Conservation (phyloP, 2,888 invertebrate genomes). For the Lepas anatifera region DNA sequence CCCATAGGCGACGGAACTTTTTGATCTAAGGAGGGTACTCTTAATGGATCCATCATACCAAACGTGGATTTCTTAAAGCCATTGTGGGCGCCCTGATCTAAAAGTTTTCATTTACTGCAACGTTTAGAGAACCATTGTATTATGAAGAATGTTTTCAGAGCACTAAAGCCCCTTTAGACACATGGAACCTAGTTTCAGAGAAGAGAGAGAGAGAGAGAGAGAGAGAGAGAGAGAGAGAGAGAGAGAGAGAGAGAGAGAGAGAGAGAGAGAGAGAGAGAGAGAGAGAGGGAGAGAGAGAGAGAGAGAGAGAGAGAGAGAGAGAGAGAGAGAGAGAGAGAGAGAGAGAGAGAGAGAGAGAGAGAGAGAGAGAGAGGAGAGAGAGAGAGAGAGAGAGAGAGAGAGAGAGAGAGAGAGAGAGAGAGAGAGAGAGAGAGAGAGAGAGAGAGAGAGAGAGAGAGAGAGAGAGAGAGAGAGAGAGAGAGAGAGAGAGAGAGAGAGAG, state of each 20-base stretch:
- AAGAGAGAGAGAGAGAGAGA: slow-evolving; percentile 6
- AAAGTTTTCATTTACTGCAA: too few species aligned
- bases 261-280: neutral
- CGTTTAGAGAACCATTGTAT: too few species aligned
- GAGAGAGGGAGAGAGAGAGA: too few species aligned
- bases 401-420: neutral
- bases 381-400: neutral
- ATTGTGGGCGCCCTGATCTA: too few species aligned
- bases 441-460: slow-evolving; percentile 3
- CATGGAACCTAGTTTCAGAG: neutral
- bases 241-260: slow-evolving; percentile 15
- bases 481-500: slow-evolving; percentile 3
- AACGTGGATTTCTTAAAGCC: too few species aligned
- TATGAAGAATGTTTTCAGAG: too few species aligned
- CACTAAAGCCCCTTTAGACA: too few species aligned
- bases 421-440: neutral
- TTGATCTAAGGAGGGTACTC: too few species aligned
- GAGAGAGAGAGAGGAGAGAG: neutral
- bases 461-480: slow-evolving; percentile 3
- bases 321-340: neutral
- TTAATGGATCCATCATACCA: too few species aligned
- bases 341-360: neutral
- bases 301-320: too few species aligned
- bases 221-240: slow-evolving; percentile 6
- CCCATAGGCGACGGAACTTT: too few species aligned